Base-by-base conservation (phyloP, 2,888 invertebrate genomes). In the Napeogenes sylphis region DNA sequence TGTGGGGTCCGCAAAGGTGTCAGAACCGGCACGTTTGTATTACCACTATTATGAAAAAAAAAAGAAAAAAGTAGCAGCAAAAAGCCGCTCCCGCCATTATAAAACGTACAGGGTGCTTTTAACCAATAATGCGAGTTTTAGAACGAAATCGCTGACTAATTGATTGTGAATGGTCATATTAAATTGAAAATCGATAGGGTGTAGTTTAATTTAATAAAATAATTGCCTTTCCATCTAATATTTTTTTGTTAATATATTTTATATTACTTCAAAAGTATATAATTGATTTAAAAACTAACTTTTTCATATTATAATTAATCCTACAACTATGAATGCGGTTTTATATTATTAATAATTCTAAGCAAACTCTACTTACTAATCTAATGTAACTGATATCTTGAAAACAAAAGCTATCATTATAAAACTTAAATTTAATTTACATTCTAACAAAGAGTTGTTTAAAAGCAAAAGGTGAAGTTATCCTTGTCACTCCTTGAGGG, bases 1-100 rank as follows among this genome's bases (percentile, higher is more conserved):
- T 88, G 90, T 90, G 90, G 83, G 90, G 87, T 89, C 89, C 79
- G 76, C 79, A 78, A 85, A 90, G 87, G 90, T 90, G 90, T 90
- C 83, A 84, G 89, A 72, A 78, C 80, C 83, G 79, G 83, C 90
- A 83, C 87, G 84, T 89, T 87, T 83, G 83, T 84, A 86, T 86
- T 89, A 82, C 84, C 87, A 80, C 82, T 78, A 84, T 85, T 84
- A 86, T 82, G 78, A 83, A 83, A 82, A 83, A 84, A 79, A 77
- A 72, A 73, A 68, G 77, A 76, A 77, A 79, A 78, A 75, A 73
- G 68, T 30, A 51, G 77, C 77, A 79, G 82, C 84, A 82, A 84
- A 85, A 87, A 84, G 84, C 75, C 75, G 78, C 84, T 79, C 78
- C 83, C 76, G 79, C 77, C 73, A 78, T 80, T 77, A 79, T 77